A percentile compares a stretch with the other conserved stretches of the same genome.
These are phyloP conservation scores for Chaetogeoica ovagalla DNA, from an alignment of 2,888 invertebrate species.

Conservation along the genomic window DNA sequence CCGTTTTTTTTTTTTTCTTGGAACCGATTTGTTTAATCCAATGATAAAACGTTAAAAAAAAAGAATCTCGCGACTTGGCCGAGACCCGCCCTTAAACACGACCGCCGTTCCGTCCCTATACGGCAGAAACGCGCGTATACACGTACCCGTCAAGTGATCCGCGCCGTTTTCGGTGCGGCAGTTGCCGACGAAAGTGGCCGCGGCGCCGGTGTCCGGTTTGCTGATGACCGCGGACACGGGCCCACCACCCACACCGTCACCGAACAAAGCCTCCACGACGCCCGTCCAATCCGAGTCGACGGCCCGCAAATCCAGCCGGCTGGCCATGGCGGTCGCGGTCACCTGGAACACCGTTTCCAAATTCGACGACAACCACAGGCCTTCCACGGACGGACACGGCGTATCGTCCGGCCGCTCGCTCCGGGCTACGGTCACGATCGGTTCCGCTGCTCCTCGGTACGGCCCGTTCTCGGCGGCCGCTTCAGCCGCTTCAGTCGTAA, in stretches of 20 bases:
- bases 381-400: constrained; percentile 3
- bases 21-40: too few relatives aligned
- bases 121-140: too few relatives aligned
- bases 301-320: constrained; percentile 1
- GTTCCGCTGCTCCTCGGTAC: not conserved
- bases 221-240: constrained; percentile 13
- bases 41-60: too few relatives aligned
- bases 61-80: too few relatives aligned
- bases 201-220: not conserved
- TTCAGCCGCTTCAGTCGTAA: too few relatives aligned
- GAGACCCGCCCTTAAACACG: too few relatives aligned
- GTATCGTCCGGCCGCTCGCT: not conserved
- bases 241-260: not conserved
- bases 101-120: too few relatives aligned
- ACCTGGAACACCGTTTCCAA: constrained; percentile 26
- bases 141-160: constrained; percentile 22
- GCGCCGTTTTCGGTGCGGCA: constrained; percentile 1
- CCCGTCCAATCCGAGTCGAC: constrained; percentile 22
- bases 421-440: not conserved
- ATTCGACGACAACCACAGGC: constrained; percentile 28
- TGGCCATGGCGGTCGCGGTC: not conserved
- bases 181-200: constrained; percentile 36
- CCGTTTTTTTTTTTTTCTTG: too few relatives aligned
- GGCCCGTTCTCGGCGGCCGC: not conserved
- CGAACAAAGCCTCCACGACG: constrained; percentile 16